Conservation (phyloP, 2,797 vertebrate species). For the Cyclopterus lumpus region DNA sequence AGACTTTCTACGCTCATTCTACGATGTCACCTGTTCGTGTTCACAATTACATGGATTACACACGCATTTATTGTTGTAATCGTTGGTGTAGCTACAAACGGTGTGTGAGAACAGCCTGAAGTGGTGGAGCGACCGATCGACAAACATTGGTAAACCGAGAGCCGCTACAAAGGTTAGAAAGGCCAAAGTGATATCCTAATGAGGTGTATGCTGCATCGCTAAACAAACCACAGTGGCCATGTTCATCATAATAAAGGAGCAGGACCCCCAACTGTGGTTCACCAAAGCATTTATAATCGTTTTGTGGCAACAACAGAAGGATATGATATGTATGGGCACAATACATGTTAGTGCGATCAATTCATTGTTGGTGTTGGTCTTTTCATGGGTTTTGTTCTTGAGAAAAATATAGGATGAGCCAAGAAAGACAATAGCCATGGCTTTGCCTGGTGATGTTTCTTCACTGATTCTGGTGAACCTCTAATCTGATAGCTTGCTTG, state of each 20-base stretch:
- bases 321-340: background rate
- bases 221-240: background rate
- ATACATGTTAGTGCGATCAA: background rate
- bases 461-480: background rate
- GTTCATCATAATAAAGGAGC: background rate
- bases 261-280: background rate
- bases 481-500: background rate
- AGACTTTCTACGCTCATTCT: background rate
- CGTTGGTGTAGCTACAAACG: background rate
- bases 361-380: background rate
- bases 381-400: background rate
- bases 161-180: background rate
- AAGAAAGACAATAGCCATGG: background rate
- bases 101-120: background rate
- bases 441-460: background rate
- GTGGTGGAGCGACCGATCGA: background rate
- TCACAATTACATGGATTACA: background rate
- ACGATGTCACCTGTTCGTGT: background rate
- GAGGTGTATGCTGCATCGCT: background rate
- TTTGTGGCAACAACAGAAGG: background rate
- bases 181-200: background rate
- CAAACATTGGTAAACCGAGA: background rate
- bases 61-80: background rate
- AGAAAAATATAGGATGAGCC: background rate
- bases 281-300: conserved; percentile 9